These are phyloP conservation scores for Clupea harengus DNA, from an alignment of 2,113 vertebrate genomes.

Conservation along the genomic window DNA sequence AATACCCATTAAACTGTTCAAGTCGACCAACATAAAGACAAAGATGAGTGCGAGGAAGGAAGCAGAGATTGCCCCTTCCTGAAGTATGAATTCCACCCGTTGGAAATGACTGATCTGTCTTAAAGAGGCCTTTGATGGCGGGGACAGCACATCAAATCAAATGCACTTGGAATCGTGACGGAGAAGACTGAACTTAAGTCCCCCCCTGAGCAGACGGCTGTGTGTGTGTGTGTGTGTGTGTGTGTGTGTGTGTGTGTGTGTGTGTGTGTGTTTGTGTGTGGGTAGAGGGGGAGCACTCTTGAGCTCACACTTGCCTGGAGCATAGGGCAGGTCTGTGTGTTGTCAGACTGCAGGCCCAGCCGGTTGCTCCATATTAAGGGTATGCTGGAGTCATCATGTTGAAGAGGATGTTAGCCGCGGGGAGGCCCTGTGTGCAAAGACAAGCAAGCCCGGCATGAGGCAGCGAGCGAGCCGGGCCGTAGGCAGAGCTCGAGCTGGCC, in stretches of 20 bases:
- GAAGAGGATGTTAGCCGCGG: background rate
- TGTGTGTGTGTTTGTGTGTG: constrained; percentile 6
- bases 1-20: constrained; percentile 3
- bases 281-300: background rate
- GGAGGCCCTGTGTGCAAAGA: constrained; percentile 22
- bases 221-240: background rate
- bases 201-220: constrained; percentile 46
- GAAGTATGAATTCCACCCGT: constrained; percentile 61
- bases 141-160: constrained; percentile 49
- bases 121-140: constrained; percentile 59
- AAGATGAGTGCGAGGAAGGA: background rate
- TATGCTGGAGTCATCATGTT: background rate
- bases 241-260: background rate
- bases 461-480: background rate
- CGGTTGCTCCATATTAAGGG: background rate
- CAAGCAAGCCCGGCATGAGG: constrained; percentile 29
- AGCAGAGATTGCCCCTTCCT: constrained; percentile 38
- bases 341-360: background rate
- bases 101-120: constrained; percentile 56
- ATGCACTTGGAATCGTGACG: constrained; percentile 37
- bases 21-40: background rate
- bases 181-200: constrained; percentile 38
- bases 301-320: background rate
- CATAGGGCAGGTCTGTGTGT: background rate
- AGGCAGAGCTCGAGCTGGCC: constrained; percentile 12